Evolutionary conservation across 1,140 invertebrate species (phyloP), one percentile per base, ranked within the genome.

Genomic region (Arion vulgaris): DNA sequence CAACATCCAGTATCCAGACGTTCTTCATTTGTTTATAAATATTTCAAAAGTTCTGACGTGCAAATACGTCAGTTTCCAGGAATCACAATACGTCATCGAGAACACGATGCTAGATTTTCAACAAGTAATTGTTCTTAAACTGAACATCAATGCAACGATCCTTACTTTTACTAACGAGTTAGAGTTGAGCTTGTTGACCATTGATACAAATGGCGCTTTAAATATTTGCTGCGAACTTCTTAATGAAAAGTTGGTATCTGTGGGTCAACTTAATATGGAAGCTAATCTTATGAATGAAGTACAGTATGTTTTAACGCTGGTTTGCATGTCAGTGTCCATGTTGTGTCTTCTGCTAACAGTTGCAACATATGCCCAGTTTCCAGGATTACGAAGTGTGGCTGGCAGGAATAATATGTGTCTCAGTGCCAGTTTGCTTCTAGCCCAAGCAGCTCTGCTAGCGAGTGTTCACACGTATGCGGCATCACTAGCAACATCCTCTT

Each of bases 401-500:
- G 71, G 71, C 1, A 73, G 23, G 23, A 73, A 73, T 26, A 73
- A 73, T 26, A 5, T 73, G 71, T 39, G 38, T 49, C 36, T 73
- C 2, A 41, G 71, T 49, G 19, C 26, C 5, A 73, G 71, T n/a
- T 23, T 73, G 19, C 26, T 73, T 23, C 36, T 73, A 19, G 38
- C 71, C 2, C 38, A 73, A 11, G 71, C 36, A 19, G 39, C 71
- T 26, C 36, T 39, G 36, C 71, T 73, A 1, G 71, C 71, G 5
- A 73, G 28, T 66, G 28, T 2, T 66, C 28, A 15, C 62, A 66
- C 62, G 62, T 66, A 66, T 7, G 62, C 32, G 9, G 2, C 26
- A 57, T 45, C 41, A 15, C 15, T 15, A 15, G 41, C 15, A 45
- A 7, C 15, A 45, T 45, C 41, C n/a, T n/a, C n/a, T n/a, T n/a